Evolutionary conservation across 2,113 vertebrate genomes (phyloP).

Genomic region (Neoarius graeffei): DNA sequence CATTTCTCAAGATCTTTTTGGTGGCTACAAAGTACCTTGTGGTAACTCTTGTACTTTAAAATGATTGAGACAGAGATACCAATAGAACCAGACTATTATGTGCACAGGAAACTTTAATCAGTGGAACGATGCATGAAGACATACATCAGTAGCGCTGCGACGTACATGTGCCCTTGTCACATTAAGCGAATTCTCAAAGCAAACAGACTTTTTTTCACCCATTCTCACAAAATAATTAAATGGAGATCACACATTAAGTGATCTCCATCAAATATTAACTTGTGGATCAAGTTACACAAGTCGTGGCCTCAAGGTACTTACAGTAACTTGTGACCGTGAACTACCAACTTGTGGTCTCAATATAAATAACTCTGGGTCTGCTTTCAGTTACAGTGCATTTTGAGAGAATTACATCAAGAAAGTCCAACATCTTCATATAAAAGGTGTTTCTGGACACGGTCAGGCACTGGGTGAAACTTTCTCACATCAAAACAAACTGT

Average conservation of each 20-base stretch:
- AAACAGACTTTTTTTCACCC: not conserved
- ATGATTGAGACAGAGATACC: not conserved
- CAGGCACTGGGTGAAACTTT: not conserved
- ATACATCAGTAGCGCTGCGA: not conserved
- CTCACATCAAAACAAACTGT: constrained; percentile 20
- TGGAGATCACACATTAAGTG: not conserved
- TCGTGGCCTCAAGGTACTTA: not conserved
- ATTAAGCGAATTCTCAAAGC: not conserved
- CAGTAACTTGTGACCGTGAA: no score
- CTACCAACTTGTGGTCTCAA: not conserved
- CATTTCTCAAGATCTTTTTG: no score
- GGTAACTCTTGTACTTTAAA: not conserved
- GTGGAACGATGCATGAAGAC: not conserved
- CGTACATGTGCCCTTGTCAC: not conserved
- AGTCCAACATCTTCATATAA: not conserved
- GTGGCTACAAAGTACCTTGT: not conserved
- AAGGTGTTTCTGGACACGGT: not conserved
- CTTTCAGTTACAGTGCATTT: not conserved
- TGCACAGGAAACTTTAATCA: not conserved
- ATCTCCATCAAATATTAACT: not conserved
- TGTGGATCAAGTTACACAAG: not conserved
- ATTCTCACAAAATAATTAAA: not conserved
- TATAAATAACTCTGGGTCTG: not conserved
- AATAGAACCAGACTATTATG: not conserved
- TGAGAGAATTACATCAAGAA: not conserved